Percentiles rank a stretch among this genome's conserved stretches.
Evolutionary conservation across 2,888 invertebrate genomes (phyloP).

Genomic region (Aplocera efformata): DNA sequence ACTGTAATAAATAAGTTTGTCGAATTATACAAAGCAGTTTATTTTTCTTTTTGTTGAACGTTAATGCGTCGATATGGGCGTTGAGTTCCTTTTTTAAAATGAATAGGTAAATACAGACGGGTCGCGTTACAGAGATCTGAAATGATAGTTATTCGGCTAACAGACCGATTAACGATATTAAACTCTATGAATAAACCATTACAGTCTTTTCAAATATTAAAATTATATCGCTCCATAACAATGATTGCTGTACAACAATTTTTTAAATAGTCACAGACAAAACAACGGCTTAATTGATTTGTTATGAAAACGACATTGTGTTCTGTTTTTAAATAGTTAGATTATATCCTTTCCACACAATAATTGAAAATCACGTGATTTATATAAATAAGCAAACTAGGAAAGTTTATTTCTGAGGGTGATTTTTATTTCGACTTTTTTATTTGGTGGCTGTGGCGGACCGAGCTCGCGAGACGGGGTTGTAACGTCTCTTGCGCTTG

Average conservation of each 20-base stretch:
- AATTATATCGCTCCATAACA: conserved; percentile 15
- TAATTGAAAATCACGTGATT: too few species aligned
- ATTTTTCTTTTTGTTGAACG: conserved; percentile 74
- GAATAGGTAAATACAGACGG: conserved; percentile 77
- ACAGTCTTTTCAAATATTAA: conserved; percentile 23
- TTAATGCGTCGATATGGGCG: conserved; percentile 78
- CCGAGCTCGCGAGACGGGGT: too few species aligned
- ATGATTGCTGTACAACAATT: conserved; percentile 35
- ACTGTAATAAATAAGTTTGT: conserved; percentile 34
- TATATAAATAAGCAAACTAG: too few species aligned
- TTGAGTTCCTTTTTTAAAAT: conserved; percentile 78
- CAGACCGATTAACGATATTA: conserved; percentile 23
- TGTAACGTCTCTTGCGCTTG: too few species aligned
- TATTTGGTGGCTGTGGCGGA: too few species aligned
- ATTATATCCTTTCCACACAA: too few species aligned
- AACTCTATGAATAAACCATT: conserved; percentile 23
- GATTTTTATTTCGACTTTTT: too few species aligned
- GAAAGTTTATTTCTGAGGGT: too few species aligned
- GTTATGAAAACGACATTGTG: too few species aligned
- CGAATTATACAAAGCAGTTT: conserved; percentile 75
- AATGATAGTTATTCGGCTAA: conserved; percentile 50
- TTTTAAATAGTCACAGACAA: too few species aligned
- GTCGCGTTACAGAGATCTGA: conserved; percentile 65
- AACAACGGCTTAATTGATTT: too few species aligned
- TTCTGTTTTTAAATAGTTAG: too few species aligned